Evolutionary conservation across 2,888 invertebrate genomes (phyloP).

Genomic region (Protophormia terraenovae): DNA sequence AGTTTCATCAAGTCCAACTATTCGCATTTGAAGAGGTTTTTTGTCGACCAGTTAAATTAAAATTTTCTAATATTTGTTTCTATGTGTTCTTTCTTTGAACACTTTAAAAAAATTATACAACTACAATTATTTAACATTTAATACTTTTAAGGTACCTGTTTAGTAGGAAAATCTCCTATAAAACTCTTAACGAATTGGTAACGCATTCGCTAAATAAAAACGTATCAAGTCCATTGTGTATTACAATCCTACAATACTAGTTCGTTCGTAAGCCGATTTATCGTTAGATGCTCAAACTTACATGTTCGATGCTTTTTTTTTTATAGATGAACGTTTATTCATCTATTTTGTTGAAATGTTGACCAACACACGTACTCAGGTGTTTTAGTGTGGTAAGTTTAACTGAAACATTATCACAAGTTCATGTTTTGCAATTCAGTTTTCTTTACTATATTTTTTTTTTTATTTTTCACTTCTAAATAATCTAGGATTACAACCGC

Average conservation of each 20-base stretch:
- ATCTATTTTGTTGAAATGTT: constrained; percentile 22
- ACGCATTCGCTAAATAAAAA: constrained; percentile 18
- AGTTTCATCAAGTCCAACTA: too few relatives aligned
- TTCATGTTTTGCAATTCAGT: constrained; percentile 59
- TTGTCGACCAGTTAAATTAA: too few relatives aligned
- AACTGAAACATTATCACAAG: constrained; percentile 36
- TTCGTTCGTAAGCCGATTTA: not conserved
- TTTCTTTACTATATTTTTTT: not conserved
- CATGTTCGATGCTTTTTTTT: not conserved
- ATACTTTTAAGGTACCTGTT: not conserved
- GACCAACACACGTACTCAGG: constrained; percentile 13
- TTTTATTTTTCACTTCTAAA: constrained; percentile 13
- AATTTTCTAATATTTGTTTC: too few relatives aligned
- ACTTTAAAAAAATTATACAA: too few relatives aligned
- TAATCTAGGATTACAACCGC: constrained; percentile 64
- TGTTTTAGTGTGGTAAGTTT: constrained; percentile 7
- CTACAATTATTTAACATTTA: not conserved
- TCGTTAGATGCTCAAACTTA: constrained; percentile 19
- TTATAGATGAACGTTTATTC: constrained; percentile 1
- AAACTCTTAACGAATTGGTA: constrained; percentile 46
- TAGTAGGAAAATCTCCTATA: constrained; percentile 2
- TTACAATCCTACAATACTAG: too few relatives aligned
- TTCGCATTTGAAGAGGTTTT: too few relatives aligned
- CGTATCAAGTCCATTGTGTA: not conserved
- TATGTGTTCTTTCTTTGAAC: too few relatives aligned